Conservation (phyloP, 2,888 invertebrate species). For the Phyllotreta cruciferae region DNA sequence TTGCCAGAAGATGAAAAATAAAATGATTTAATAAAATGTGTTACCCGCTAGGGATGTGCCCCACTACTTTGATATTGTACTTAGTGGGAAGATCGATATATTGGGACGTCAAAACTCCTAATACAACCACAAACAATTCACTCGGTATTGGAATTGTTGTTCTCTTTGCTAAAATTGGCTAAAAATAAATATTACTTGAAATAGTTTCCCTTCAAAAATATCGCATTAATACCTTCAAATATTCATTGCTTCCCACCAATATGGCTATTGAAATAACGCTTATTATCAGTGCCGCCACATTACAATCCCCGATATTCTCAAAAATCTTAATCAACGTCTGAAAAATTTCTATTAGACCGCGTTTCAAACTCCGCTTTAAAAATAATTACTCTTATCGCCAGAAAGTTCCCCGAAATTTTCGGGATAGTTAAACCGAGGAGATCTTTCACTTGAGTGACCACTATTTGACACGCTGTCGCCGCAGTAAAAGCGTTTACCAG, state of each 20-base stretch:
- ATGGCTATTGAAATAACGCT: conserved; percentile 65
- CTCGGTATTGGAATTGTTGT: conserved; percentile 76
- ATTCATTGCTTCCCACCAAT: conserved; percentile 66
- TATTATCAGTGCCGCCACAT: conserved; percentile 48
- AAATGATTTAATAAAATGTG: conserved; percentile 27
- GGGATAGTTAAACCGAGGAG: conserved; percentile 66
- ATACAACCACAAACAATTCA: conserved; percentile 74
- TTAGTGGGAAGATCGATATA: conserved; percentile 63
- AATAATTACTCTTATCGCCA: conserved; percentile 64
- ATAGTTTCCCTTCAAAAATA: too few species aligned
- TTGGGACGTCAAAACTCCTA: conserved; percentile 71
- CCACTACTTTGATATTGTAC: conserved; percentile 67
- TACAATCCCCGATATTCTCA: conserved; percentile 30
- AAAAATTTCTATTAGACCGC: conserved; percentile 18
- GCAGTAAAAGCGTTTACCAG: conserved; percentile 77
- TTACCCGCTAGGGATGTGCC: conserved; percentile 73
- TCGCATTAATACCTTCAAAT: conserved; percentile 67
- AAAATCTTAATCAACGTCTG: conserved; percentile 41
- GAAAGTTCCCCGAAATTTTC: conserved; percentile 67
- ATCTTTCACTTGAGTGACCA: conserved; percentile 71
- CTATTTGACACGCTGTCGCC: conserved; percentile 74
- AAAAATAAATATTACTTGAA: conserved; percentile 44
- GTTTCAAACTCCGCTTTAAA: neutral
- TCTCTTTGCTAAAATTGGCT: conserved; percentile 67
- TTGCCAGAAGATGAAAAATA: neutral